Base-by-base conservation (phyloP, 92 coral and sea anemone species). In the Blastomussa wellsi region DNA sequence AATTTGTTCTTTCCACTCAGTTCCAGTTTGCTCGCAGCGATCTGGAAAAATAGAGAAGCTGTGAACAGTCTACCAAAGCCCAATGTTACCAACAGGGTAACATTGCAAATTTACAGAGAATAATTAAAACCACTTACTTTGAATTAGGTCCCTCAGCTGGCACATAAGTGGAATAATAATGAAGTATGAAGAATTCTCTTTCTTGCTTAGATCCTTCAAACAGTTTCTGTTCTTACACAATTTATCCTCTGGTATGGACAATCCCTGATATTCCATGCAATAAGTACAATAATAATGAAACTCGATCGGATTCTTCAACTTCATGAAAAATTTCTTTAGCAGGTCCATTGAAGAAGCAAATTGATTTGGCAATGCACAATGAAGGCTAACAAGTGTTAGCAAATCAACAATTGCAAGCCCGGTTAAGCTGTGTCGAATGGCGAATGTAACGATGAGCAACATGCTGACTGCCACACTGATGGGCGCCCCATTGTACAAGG, bases 391-490 rank as follows among this genome's bases (percentile, higher is more conserved):
- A 48, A 90, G 86, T 16, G 89, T 84, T 48, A 92, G 65, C 66
- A 89, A 74, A 82, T 87, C 91, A 66, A 87, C 79, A 33, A 85
- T 28, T 29, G 73, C 80, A 20, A 86, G 85, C 75, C 97, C 94
- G 22, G 93, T 88, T 32, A 93, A 78, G 80, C 91, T 79, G 75
- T 93, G 94, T 36, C 90, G 83, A 72, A 91, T 59, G 5, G 97
- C 92, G 55, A 82, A 88, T 1, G 96, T 90, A 39, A 93, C 77
- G 31, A 91, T 93, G 11, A 93, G 89, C 15, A 93, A 67, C 97
- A 93, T 90, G 78, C 94, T 93, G 60, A 91, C 92, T 71, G 88
- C 92, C 66, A 91, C 89, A 81, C 78, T 79, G 38, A 91, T 86
- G 51, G 88, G 89, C 79, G 92, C 97, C 9, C 91, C 94, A 82